Evolutionary conservation across 2,113 vertebrate genomes (phyloP).

Genomic region (Istiophorus platypterus): DNA sequence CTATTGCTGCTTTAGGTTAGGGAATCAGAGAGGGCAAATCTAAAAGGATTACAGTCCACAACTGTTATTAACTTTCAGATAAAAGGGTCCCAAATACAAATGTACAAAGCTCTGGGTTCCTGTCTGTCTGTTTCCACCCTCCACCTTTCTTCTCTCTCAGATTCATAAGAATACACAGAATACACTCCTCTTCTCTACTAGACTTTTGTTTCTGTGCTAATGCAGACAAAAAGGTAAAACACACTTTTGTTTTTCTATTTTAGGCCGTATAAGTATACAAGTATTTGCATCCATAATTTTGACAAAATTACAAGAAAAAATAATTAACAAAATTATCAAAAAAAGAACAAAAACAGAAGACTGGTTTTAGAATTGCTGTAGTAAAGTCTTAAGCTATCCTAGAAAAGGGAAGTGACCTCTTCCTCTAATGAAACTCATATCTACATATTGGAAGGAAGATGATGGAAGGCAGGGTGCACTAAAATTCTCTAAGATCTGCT

Average conservation of each 20-base stretch:
- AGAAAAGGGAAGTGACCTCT: conserved; percentile 83
- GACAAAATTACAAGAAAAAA: conserved; percentile 79
- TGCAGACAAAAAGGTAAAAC: conserved; percentile 76
- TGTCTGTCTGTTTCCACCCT: conserved; percentile 2
- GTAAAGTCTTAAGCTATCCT: conserved; percentile 84
- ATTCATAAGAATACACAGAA: conserved; percentile 37
- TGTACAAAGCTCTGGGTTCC: conserved; percentile 9
- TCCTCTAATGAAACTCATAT: conserved; percentile 82
- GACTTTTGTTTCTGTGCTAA: conserved; percentile 66
- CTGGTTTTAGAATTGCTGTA: conserved; percentile 87
- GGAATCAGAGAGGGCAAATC: conserved; percentile 18
- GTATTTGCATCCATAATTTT: conserved; percentile 84
- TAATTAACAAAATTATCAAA: conserved; percentile 44
- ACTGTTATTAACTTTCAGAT: conserved; percentile 8
- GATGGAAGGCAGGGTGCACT: conserved; percentile 34
- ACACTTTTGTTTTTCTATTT: conserved; percentile 68
- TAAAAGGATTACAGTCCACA: conserved; percentile 28
- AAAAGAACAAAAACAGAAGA: conserved; percentile 74
- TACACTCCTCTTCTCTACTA: conserved; percentile 39
- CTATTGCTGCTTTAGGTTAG: conserved; percentile 57
- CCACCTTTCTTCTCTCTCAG: conserved; percentile 19
- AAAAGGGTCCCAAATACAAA: conserved; percentile 36
- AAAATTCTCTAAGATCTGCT: conserved; percentile 42
- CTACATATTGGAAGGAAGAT: conserved; percentile 35
- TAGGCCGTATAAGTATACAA: conserved; percentile 84